Evolutionary conservation across 2,797 vertebrate species (phyloP).

Genomic region (Acropternis orthonyx): DNA sequence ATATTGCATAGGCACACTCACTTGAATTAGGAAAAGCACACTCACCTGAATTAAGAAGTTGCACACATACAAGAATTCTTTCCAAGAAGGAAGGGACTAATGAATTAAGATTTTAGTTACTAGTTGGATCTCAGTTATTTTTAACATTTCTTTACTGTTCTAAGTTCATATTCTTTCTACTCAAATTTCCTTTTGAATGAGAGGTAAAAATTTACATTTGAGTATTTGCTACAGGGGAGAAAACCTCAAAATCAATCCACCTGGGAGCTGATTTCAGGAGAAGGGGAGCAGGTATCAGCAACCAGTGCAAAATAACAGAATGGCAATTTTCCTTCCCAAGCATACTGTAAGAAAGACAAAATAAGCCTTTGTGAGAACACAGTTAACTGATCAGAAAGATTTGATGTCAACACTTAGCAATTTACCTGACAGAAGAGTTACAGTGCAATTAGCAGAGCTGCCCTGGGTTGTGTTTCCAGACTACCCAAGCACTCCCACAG

Average conservation of each 20-base stretch:
- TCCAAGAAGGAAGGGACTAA: not conserved
- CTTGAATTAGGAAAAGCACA: not conserved
- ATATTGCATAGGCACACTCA: not conserved
- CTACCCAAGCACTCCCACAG: not conserved
- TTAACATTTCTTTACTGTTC: not conserved
- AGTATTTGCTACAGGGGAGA: not conserved
- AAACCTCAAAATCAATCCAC: not conserved
- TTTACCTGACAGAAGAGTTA: constrained; percentile 6
- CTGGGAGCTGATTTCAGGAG: not conserved
- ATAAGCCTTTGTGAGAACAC: not conserved
- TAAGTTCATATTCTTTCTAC: not conserved
- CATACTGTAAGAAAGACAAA: not conserved
- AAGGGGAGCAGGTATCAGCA: not conserved
- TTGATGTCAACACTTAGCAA: not conserved
- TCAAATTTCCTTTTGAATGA: not conserved
- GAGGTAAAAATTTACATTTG: not conserved
- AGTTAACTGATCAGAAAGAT: not conserved
- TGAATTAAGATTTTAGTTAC: not conserved
- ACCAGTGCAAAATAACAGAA: not conserved
- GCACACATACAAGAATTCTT: not conserved
- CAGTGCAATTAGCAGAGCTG: not conserved
- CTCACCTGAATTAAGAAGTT: not conserved
- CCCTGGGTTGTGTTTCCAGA: not conserved
- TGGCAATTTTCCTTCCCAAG: not conserved
- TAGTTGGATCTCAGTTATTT: not conserved